Evolutionary conservation across 1,140 invertebrate genomes (phyloP).

Genomic region (Diorhabda sublineata): DNA sequence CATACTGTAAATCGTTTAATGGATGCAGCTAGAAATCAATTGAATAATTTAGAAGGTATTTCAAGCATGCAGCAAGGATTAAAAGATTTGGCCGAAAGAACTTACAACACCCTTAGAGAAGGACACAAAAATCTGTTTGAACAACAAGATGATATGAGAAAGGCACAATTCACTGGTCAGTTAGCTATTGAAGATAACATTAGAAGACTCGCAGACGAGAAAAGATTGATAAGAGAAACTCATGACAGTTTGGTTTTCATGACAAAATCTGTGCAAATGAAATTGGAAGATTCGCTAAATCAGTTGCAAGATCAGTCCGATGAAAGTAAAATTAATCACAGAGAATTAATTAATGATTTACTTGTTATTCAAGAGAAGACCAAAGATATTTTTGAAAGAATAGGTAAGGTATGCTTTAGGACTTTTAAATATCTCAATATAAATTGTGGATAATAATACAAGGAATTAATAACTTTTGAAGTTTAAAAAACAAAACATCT

Average conservation of each 20-base stretch:
- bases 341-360: constrained; percentile 56
- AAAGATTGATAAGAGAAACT: constrained; percentile 56
- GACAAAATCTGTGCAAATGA: constrained; percentile 54
- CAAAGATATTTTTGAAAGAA: constrained; percentile 53
- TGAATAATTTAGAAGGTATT: constrained; percentile 41
- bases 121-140: constrained; percentile 53
- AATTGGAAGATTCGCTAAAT: constrained; percentile 53
- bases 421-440: too few species aligned
- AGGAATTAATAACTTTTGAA: too few species aligned
- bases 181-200: constrained; percentile 55
- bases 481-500: too few species aligned
- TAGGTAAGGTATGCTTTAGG: constrained; percentile 43
- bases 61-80: constrained; percentile 56
- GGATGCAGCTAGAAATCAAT: constrained; percentile 49
- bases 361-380: constrained; percentile 54
- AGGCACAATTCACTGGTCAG: constrained; percentile 52
- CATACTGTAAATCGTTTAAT: constrained; percentile 65
- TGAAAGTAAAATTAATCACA: constrained; percentile 51
- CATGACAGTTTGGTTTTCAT: constrained; percentile 55
- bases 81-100: constrained; percentile 51
- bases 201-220: constrained; percentile 56
- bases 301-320: constrained; percentile 51
- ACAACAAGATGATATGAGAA: constrained; percentile 54
- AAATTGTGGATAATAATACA: too few species aligned
- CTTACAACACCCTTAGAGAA: constrained; percentile 49